Base-by-base conservation (phyloP, 2,888 invertebrate genomes). In the Watsonalla binaria region DNA sequence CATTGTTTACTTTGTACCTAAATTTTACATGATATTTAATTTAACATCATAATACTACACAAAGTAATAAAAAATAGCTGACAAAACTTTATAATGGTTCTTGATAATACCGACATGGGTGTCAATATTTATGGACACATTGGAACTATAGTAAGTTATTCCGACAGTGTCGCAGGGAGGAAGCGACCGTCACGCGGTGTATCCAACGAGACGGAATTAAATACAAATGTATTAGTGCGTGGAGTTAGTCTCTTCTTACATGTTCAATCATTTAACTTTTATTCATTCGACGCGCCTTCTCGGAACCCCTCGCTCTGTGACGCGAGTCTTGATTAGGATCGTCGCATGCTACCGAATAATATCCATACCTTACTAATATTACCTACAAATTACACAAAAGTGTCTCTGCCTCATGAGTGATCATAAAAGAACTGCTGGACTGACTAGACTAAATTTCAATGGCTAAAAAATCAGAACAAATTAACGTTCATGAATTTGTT, bases 201-300 rank as follows among this genome's bases (percentile, higher is more conserved):
- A 69, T 72, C 78, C 77, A 80, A 81, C 84, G 78, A 84, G 86
- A 86, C 86, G 74, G 82, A 84, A 84, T 88, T 86, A 86, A 86
- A 87, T 84, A 84, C 82, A 72, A 80, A 78, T 79, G 82, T 80
- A 81, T 82, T 80, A 80, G 76, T 72, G 63, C 60, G 61, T 59
- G 55, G 60, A 53, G 62, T 64, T 63, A 67, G 71, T 75, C 73
- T 80, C 77, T 74, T 74, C 74, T 84, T 80, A 80, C 78, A 70
- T 70, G 70, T 77, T 78, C 78, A 81, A 82, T 84, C 78, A 82
- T 83, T 82, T 80, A 71, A 72, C 76, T 76, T 80, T 78, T 78
- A 86, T 84, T 83, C 83, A 80, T 65, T 68, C 70, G 71, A 72
- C 76, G 76, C 74, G 66, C 68, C 67, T 88, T 86, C 86, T 76